Conservation (phyloP, 2,888 invertebrate genomes). For the Caenorhabditis zanzibari region DNA sequence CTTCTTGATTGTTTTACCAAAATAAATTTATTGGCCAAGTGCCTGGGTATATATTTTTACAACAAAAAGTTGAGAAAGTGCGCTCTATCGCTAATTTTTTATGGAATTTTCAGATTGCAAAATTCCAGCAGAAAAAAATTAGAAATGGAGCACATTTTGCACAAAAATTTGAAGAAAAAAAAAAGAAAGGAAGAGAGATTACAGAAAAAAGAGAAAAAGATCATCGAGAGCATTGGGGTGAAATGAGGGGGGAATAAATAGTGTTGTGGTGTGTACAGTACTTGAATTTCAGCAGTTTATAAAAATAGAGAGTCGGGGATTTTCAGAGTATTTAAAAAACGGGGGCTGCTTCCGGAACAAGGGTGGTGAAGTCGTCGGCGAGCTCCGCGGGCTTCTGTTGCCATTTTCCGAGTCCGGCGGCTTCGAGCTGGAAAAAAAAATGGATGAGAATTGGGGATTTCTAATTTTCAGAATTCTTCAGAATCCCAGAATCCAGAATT, state of each 20-base stretch:
- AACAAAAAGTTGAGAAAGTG: neutral
- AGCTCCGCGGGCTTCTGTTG: constrained; percentile 66
- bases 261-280: neutral
- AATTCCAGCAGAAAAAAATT: neutral
- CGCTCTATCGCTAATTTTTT: neutral
- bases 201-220: neutral
- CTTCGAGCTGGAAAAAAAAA: constrained; percentile 59
- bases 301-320: neutral
- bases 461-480: neutral
- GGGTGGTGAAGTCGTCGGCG: constrained; percentile 55
- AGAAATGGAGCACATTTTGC: neutral
- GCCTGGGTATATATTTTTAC: neutral
- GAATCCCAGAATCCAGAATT: neutral
- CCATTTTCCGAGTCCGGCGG: constrained; percentile 69
- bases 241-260: neutral
- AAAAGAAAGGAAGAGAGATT: neutral
- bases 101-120: no score
- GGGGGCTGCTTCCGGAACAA: neutral
- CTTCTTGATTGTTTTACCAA: neutral
- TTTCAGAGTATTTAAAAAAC: neutral
- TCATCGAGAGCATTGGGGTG: neutral
- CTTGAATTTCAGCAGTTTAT: neutral
- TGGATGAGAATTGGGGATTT: neutral
- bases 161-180: neutral
- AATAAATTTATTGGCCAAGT: neutral